A percentile compares a stretch with the other conserved stretches of the same genome.
These are phyloP conservation scores for Maconellicoccus hirsutus DNA, from an alignment of 1,140 invertebrate species.

Conservation along the genomic window DNA sequence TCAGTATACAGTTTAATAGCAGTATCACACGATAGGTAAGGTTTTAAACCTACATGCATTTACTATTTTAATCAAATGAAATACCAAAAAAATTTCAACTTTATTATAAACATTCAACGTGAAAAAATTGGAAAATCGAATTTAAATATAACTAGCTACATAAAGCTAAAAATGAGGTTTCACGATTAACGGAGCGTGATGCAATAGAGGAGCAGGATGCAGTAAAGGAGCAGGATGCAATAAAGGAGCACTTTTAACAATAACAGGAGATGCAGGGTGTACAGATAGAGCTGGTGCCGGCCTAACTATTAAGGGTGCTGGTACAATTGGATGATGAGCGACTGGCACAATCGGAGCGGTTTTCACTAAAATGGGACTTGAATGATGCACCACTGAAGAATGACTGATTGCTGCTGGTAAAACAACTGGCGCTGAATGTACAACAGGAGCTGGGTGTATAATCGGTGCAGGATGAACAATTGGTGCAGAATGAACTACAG, in stretches of 20 bases:
- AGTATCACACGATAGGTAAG: conserved; percentile 80
- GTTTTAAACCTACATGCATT: not conserved
- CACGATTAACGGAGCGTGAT: not conserved
- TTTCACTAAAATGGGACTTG: not conserved
- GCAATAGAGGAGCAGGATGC: not conserved
- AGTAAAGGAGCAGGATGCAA: conserved; percentile 5
- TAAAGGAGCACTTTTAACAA: not conserved
- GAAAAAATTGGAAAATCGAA: too few relatives aligned
- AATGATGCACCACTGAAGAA: not conserved
- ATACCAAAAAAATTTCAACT: too few relatives aligned
- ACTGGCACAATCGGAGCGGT: conserved; percentile 1
- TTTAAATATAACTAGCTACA: too few relatives aligned
- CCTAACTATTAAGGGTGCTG: not conserved
- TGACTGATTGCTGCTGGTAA: not conserved
- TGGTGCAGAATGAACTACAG: not conserved
- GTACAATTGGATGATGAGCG: not conserved
- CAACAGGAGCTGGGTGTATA: not conserved
- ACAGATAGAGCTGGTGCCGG: not conserved
- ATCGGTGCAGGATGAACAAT: not conserved
- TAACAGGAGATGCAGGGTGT: not conserved
- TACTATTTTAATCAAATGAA: too few relatives aligned
- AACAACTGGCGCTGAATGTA: not conserved
- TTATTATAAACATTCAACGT: too few relatives aligned
- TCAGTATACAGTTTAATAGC: conserved; percentile 89
- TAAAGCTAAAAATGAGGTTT: too few relatives aligned